Evolutionary conservation across 2,888 invertebrate genomes (phyloP).

Genomic region (Dorcus hopei): DNA sequence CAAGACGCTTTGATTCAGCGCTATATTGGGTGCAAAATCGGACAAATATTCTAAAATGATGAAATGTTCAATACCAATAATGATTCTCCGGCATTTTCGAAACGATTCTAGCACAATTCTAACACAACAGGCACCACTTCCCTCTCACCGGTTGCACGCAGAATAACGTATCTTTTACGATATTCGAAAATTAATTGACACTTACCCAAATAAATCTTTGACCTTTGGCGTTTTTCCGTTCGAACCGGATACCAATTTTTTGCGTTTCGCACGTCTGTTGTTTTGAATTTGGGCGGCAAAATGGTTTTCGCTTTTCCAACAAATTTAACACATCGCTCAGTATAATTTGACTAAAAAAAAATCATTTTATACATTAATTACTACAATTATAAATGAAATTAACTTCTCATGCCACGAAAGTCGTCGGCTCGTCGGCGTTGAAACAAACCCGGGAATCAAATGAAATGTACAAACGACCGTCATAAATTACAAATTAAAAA

Average conservation of each 20-base stretch:
- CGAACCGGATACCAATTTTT: constrained; percentile 19
- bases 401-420: too few relatives aligned
- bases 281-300: constrained; percentile 19
- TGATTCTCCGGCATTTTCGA: constrained; percentile 26
- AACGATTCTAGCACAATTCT: constrained; percentile 5
- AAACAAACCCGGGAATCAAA: too few relatives aligned
- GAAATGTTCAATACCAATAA: constrained; percentile 23
- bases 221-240: constrained; percentile 23
- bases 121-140: background rate
- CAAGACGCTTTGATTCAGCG: background rate
- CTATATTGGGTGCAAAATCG: background rate
- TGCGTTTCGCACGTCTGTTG: constrained; percentile 11
- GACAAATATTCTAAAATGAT: constrained; percentile 6
- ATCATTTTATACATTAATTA: too few relatives aligned
- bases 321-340: too few relatives aligned
- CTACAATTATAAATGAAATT: too few relatives aligned
- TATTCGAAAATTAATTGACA: constrained; percentile 20
- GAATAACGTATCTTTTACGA: constrained; percentile 12
- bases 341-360: too few relatives aligned
- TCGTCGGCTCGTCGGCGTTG: too few relatives aligned
- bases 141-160: constrained; percentile 4
- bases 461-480: too few relatives aligned
- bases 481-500: too few relatives aligned
- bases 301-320: background rate
- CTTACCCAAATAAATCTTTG: constrained; percentile 23